phyloP scores from a whole-genome alignment of 2,888 invertebrate species.

The Blastobasis lacticolella region DNA sequence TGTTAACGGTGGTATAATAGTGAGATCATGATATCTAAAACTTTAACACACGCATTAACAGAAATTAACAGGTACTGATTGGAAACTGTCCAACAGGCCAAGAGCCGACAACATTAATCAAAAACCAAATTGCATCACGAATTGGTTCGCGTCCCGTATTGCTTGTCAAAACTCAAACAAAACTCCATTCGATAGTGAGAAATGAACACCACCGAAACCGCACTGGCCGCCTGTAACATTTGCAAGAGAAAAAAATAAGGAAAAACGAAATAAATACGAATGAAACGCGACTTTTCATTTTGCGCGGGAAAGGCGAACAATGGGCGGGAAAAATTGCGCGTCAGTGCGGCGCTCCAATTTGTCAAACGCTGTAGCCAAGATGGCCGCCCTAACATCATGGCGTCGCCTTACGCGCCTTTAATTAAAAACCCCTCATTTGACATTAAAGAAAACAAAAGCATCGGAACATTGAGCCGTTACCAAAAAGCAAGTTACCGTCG shows the following conservation, averaged over 20 bases:
- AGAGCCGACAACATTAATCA: too few species aligned
- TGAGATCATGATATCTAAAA: too few species aligned
- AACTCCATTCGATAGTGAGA: constrained; percentile 42
- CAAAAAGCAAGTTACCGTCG: too few species aligned
- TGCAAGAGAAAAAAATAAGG: constrained; percentile 39
- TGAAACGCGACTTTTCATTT: constrained; percentile 69
- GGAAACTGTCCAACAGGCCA: too few species aligned
- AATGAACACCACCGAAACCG: constrained; percentile 41
- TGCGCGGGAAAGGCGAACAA: constrained; percentile 69
- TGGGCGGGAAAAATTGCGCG: constrained; percentile 72
- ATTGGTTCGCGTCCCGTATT: not conserved
- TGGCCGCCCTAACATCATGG: constrained; percentile 63
- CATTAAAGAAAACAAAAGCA: constrained; percentile 18
- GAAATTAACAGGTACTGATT: too few species aligned
- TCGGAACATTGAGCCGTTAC: too few species aligned
- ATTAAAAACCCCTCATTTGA: constrained; percentile 70
- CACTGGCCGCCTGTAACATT: constrained; percentile 43
- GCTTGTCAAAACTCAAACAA: constrained; percentile 39
- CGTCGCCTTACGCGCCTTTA: constrained; percentile 55
- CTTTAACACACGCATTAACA: too few species aligned
- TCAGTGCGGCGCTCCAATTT: constrained; percentile 73
- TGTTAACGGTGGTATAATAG: too few species aligned
- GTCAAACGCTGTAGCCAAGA: constrained; percentile 67
- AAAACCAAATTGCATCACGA: not conserved
- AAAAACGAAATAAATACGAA: constrained; percentile 43